Evolutionary conservation across 2,797 vertebrate genomes (phyloP).

Genomic region (Chelidonichthys spinosus): DNA sequence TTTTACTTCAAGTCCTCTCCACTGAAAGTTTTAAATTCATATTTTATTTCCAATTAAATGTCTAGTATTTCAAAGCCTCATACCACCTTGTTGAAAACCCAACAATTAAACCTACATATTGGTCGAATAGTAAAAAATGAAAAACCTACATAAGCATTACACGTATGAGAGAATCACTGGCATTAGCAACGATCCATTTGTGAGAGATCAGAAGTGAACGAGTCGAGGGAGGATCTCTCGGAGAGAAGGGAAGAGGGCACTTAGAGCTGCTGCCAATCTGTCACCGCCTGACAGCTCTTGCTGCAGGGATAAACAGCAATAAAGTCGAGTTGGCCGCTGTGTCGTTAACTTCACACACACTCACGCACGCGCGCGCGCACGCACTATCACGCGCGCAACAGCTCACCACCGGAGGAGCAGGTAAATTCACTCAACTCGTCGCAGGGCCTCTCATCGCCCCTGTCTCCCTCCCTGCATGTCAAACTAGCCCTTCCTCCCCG

Average conservation of each 20-base stretch:
- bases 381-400: conserved; percentile 21
- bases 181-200: conserved; percentile 47
- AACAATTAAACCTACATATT: conserved; percentile 2
- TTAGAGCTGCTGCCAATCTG: conserved; percentile 79
- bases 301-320: conserved; percentile 84
- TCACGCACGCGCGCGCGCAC: conserved; percentile 27
- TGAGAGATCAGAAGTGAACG: conserved; percentile 58
- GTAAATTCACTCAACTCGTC: conserved; percentile 73
- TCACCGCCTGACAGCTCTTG: conserved; percentile 77
- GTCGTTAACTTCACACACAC: conserved; percentile 68
- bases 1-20: not conserved
- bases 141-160: conserved; percentile 15
- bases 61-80: not conserved
- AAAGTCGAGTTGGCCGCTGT: conserved; percentile 76
- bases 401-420: conserved; percentile 71
- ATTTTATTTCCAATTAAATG: not conserved
- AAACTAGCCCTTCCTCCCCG: conserved; percentile 55
- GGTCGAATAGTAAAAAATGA: not conserved
- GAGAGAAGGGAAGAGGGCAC: conserved; percentile 61
- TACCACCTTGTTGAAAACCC: not conserved
- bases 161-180: conserved; percentile 22
- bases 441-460: conserved; percentile 61
- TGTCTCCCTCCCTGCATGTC: conserved; percentile 67
- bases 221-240: conserved; percentile 54
- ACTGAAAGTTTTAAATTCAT: not conserved